Evolutionary conservation across 2,888 invertebrate species (phyloP).

Genomic region (Byasa hedistus): DNA sequence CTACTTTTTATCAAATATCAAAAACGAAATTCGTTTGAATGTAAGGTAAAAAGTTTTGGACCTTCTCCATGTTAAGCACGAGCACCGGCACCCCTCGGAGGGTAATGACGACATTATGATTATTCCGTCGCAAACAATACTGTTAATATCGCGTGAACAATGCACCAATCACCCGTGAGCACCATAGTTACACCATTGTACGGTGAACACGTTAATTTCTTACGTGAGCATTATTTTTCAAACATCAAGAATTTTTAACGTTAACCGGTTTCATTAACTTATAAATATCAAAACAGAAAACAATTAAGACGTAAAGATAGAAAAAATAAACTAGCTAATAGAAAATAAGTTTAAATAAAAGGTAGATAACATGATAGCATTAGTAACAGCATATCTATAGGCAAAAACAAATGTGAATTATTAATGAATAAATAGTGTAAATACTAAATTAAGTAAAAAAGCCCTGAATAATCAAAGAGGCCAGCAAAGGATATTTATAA

Average conservation of each 20-base stretch:
- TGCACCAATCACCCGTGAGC: slow-evolving; percentile 65
- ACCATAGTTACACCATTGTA: slow-evolving; percentile 32
- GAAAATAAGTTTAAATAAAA: too few relatives aligned
- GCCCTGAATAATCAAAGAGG: too few relatives aligned
- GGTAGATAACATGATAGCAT: too few relatives aligned
- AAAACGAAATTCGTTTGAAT: background rate
- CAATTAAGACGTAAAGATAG: too few relatives aligned
- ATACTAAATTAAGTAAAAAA: too few relatives aligned
- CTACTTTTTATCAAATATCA: background rate
- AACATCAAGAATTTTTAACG: background rate
- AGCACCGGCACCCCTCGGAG: slow-evolving; percentile 41
- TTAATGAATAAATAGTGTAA: too few relatives aligned
- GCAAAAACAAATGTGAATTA: too few relatives aligned
- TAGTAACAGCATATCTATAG: too few relatives aligned
- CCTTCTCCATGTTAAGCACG: slow-evolving; percentile 43
- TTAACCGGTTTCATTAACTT: too few relatives aligned
- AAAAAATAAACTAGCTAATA: too few relatives aligned
- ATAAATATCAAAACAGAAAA: too few relatives aligned
- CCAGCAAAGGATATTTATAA: too few relatives aligned
- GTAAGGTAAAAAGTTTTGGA: slow-evolving; percentile 24
- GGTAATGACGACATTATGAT: slow-evolving; percentile 71
- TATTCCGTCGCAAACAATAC: slow-evolving; percentile 72
- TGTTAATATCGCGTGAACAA: slow-evolving; percentile 72
- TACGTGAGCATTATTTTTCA: background rate
- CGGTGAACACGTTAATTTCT: slow-evolving; percentile 19